Evolutionary conservation across 1,140 invertebrate genomes (phyloP).

Genomic region (Drosophila pallidifrons): DNA sequence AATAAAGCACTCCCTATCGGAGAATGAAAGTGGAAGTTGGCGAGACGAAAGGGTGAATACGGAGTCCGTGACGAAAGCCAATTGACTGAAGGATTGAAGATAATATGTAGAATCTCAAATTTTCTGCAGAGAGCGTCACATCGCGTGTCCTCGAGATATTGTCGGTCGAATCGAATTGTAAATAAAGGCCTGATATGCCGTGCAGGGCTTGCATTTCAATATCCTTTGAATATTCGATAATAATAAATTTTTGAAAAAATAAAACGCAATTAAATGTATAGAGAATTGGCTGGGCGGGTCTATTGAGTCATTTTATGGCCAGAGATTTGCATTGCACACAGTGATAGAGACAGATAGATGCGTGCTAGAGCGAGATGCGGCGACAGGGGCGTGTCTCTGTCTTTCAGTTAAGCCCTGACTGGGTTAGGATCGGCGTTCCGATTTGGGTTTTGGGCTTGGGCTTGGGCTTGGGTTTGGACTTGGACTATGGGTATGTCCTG

Average conservation of each 20-base stretch:
- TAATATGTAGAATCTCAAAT: slow-evolving; percentile 18
- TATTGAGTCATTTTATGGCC: slow-evolving; percentile 76
- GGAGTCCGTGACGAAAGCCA: slow-evolving; percentile 36
- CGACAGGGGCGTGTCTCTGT: slow-evolving; percentile 32
- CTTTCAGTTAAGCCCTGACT: slow-evolving; percentile 16
- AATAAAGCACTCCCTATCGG: slow-evolving; percentile 13
- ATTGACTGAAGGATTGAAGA: slow-evolving; percentile 12
- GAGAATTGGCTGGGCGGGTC: slow-evolving; percentile 52
- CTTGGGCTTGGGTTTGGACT: background rate
- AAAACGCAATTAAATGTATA: slow-evolving; percentile 78
- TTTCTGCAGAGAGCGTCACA: slow-evolving; percentile 44
- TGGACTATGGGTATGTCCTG: slow-evolving; percentile 21
- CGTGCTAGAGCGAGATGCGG: background rate
- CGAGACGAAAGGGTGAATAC: background rate
- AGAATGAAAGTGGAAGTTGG: background rate
- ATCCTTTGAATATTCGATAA: slow-evolving; percentile 76
- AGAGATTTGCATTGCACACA: slow-evolving; percentile 58
- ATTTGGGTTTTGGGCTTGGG: background rate
- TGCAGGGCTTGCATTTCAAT: slow-evolving; percentile 49
- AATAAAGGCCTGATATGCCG: slow-evolving; percentile 28
- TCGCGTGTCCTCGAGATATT: slow-evolving; percentile 66
- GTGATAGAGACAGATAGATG: slow-evolving; percentile 5
- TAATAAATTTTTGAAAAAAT: slow-evolving; percentile 79
- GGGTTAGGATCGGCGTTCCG: background rate
- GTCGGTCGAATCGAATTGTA: slow-evolving; percentile 36